Evolutionary conservation across 2,797 vertebrate genomes (phyloP).

Genomic region (Lepus townsendii): DNA sequence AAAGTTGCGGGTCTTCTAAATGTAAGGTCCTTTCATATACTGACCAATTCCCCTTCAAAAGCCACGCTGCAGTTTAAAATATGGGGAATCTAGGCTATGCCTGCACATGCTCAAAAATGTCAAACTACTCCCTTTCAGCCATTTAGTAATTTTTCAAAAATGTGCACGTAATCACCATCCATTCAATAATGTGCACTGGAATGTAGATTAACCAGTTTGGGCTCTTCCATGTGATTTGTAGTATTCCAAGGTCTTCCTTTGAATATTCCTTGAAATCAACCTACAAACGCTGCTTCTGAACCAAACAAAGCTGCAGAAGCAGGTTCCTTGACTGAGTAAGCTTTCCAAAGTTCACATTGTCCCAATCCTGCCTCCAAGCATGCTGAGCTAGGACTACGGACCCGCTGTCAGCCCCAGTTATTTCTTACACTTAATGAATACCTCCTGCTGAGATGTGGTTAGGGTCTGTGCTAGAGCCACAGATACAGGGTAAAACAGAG

Average conservation of each 20-base stretch:
- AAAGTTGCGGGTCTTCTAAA: not conserved
- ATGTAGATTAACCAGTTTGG: slow-evolving; percentile 25
- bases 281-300: slow-evolving; percentile 11
- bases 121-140: not conserved
- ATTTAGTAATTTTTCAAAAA: not conserved
- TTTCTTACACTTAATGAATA: not conserved
- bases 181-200: not conserved
- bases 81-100: not conserved
- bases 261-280: slow-evolving; percentile 3
- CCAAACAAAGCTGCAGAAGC: slow-evolving; percentile 10
- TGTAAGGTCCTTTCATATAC: not conserved
- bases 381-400: not conserved
- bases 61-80: slow-evolving; percentile 19
- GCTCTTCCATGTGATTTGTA: not conserved
- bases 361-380: not conserved
- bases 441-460: not conserved
- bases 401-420: not conserved
- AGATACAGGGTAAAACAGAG: not conserved
- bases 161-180: not conserved
- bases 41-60: slow-evolving; percentile 10
- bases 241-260: not conserved
- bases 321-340: not conserved
- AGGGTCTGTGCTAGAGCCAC: not conserved
- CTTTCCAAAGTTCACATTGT: not conserved
- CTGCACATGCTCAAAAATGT: slow-evolving; percentile 26